Conservation (phyloP, 2,113 vertebrate genomes). For the Corynorhinus townsendii region DNA sequence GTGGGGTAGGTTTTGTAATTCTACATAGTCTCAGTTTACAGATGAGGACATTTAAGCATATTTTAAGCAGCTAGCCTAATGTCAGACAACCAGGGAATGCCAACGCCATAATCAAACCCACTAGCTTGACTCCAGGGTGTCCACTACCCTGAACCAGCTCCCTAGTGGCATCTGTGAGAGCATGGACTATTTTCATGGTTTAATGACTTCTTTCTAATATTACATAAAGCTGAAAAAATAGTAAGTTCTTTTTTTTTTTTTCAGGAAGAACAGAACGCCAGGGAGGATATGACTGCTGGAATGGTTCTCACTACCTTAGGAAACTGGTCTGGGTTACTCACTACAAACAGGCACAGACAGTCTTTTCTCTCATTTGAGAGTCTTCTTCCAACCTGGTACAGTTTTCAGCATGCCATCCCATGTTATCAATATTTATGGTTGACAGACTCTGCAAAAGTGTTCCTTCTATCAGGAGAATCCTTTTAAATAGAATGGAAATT, state of each 20-base stretch:
- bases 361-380: not conserved
- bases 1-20: not conserved
- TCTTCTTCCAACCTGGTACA: not conserved
- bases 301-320: not conserved
- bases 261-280: not conserved
- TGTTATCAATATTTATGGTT: conserved; percentile 1
- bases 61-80: not conserved
- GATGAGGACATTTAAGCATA: not conserved
- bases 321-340: not conserved
- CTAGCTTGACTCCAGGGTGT: fast-evolving
- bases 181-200: not conserved
- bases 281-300: not conserved
- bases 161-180: not conserved
- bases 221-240: not conserved
- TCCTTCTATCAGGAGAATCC: not conserved
- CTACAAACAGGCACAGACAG: not conserved
- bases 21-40: not conserved
- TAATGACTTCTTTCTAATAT: not conserved
- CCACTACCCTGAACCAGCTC: not conserved
- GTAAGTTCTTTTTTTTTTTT: not conserved
- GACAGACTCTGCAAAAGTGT: not conserved
- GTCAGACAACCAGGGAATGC: not conserved
- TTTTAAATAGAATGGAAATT: not conserved
- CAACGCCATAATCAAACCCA: not conserved
- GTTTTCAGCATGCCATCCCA: not conserved